Base-by-base conservation (phyloP, 2,113 vertebrate species). In the Dicrurus megarhynchus region DNA sequence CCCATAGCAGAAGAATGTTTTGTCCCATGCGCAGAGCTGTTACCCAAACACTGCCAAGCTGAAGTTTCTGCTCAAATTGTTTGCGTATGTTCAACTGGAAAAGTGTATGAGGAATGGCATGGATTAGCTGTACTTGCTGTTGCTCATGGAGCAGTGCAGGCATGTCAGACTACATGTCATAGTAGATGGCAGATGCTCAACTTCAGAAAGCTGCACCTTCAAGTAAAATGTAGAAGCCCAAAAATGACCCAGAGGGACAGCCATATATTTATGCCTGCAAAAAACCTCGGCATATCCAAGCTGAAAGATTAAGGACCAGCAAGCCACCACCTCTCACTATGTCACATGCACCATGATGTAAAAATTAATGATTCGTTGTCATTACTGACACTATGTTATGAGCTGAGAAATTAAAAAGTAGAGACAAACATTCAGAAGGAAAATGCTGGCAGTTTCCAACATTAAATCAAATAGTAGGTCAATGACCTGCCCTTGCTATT, bases 31-130 rank as follows among this genome's bases (percentile, higher is more conserved):
- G 0, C 52, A 84, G 73, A 94, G 44, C 56, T 76, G 41, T 92
- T 92, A 95, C 65, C 75, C 81, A 84, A 92, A 87, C 65, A 87
- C 49, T 73, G 57, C 87, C 87, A 94, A 88, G 82, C 64, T 90
- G 90, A 94, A 90, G 57, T 92, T 96, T 90, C 86, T 81, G 60
- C n/a, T 92, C 65, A 75, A 90, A 96, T 93, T 92, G 26, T 84
- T 96, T 92, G 74, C 14, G 32, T 71, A 86, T 92, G 92, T 94
- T 93, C 56, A 68, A 78, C 30, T 92, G 85, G 79, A 93, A 93
- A 93, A 83, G 50, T 1, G 0, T 30, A 49, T 13, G 44, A 87
- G 44, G 55, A 93, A 91, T 15, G 4, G 68, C 42, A 35, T 0
- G 21, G 73, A 88, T 94, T 94, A 87, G 32, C 76, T 84, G 93